Evolutionary conservation across 2,113 vertebrate species (phyloP).

Genomic region (Telmatochromis brichardi): DNA sequence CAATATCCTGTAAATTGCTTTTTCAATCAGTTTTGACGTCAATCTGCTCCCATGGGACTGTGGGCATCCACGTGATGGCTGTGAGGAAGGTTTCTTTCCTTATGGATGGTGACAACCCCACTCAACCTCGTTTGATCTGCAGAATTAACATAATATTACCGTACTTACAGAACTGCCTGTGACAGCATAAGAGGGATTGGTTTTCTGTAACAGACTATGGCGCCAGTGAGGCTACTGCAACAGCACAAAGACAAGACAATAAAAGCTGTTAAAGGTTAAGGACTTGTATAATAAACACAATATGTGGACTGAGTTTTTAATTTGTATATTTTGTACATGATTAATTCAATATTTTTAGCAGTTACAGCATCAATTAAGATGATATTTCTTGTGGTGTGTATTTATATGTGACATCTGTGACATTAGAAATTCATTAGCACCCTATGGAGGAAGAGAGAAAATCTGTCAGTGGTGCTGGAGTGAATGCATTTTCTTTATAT

Average conservation of each 20-base stretch:
- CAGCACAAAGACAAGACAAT: not conserved
- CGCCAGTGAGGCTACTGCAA: not conserved
- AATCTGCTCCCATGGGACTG: constrained; percentile 39
- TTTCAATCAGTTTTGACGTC: constrained; percentile 64
- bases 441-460: not conserved
- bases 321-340: not conserved
- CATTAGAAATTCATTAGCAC: not conserved
- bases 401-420: not conserved
- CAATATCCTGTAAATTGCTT: constrained; percentile 58
- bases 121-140: constrained; percentile 55
- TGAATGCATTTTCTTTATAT: not conserved
- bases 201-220: constrained; percentile 5
- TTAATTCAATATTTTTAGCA: not conserved
- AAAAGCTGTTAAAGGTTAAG: not conserved
- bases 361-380: not conserved
- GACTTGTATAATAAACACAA: not conserved
- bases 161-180: constrained; percentile 1
- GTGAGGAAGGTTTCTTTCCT: constrained; percentile 40
- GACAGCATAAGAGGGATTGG: constrained; percentile 34
- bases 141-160: constrained; percentile 64
- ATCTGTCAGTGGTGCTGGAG: not conserved
- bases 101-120: constrained; percentile 57
- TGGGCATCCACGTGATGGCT: constrained; percentile 28
- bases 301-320: not conserved
- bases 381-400: not conserved